A percentile compares a stretch with the other conserved stretches of the same genome.
Conservation (phyloP, 2,888 invertebrate genomes). For the Micoletzkya japonica region DNA sequence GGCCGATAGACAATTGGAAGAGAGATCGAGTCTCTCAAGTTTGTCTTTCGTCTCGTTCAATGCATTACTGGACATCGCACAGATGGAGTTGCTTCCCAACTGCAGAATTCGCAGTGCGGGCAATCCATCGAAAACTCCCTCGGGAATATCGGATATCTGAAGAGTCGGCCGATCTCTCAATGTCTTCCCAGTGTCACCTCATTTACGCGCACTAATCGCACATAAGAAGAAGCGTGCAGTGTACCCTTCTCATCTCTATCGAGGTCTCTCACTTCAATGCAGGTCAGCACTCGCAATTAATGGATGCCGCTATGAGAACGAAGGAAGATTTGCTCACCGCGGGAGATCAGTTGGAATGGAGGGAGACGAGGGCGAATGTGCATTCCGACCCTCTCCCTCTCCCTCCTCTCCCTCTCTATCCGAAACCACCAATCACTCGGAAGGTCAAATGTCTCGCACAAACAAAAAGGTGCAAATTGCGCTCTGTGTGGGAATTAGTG, state of each 20-base stretch:
- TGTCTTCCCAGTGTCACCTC: neutral
- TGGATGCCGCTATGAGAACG: neutral
- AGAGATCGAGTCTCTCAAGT: constrained; percentile 80
- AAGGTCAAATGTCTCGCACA: too few relatives aligned
- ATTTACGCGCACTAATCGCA: neutral
- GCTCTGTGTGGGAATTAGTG: too few relatives aligned
- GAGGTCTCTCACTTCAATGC: neutral
- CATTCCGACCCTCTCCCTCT: neutral
- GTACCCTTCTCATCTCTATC: neutral
- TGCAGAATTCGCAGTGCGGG: constrained; percentile 42
- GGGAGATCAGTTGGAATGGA: neutral
- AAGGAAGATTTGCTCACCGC: neutral
- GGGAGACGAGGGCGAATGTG: neutral
- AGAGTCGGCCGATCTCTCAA: neutral
- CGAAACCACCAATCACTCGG: too few relatives aligned
- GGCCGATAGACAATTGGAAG: constrained; percentile 79
- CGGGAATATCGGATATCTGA: constrained; percentile 41
- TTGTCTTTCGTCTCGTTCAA: constrained; percentile 50
- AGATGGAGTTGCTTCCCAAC: constrained; percentile 51
- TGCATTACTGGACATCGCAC: constrained; percentile 47
- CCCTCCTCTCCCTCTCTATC: neutral
- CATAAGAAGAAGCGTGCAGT: neutral
- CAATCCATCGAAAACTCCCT: constrained; percentile 39
- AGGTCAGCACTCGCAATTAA: neutral
- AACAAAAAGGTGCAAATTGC: too few relatives aligned